Evolutionary conservation across 2,113 vertebrate species (phyloP).

Genomic region (Merops nubicus): DNA sequence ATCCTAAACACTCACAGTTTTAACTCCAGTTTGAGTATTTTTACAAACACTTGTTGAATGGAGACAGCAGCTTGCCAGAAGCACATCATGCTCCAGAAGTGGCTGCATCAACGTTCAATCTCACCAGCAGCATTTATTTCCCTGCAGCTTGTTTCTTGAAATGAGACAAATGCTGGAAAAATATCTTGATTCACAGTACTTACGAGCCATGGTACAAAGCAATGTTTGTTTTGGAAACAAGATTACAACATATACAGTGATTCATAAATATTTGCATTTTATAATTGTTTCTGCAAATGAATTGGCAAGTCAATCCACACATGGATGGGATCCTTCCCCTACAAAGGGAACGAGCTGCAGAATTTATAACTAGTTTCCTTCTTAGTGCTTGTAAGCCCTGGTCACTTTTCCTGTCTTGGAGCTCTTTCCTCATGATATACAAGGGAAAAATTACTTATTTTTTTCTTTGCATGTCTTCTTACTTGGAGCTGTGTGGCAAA

Average conservation of each 20-base stretch:
- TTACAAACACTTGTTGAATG: conserved; percentile 40
- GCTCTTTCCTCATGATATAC: neutral
- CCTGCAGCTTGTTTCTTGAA: neutral
- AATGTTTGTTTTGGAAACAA: conserved; percentile 67
- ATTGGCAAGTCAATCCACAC: conserved; percentile 25
- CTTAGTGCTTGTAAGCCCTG: neutral
- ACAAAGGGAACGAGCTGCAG: neutral
- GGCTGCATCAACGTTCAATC: neutral
- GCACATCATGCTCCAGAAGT: neutral
- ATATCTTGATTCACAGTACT: neutral
- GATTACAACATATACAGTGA: conserved; percentile 54
- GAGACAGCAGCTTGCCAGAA: conserved; percentile 26
- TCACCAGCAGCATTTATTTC: conserved; percentile 25
- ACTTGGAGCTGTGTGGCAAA: neutral
- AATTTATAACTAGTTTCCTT: conserved; percentile 60
- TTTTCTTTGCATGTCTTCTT: neutral
- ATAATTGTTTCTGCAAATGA: conserved; percentile 70
- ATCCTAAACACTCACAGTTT: neutral
- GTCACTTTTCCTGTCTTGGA: conserved; percentile 22
- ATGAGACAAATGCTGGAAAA: neutral
- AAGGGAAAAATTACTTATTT: neutral
- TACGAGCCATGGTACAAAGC: neutral
- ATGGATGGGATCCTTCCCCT: neutral
- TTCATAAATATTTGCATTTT: conserved; percentile 75
- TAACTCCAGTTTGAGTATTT: conserved; percentile 42